Evolutionary conservation across 2,888 invertebrate genomes (phyloP), one percentile per base, ranked within the genome.

Genomic region (Stenoptilia bipunctidactyla): DNA sequence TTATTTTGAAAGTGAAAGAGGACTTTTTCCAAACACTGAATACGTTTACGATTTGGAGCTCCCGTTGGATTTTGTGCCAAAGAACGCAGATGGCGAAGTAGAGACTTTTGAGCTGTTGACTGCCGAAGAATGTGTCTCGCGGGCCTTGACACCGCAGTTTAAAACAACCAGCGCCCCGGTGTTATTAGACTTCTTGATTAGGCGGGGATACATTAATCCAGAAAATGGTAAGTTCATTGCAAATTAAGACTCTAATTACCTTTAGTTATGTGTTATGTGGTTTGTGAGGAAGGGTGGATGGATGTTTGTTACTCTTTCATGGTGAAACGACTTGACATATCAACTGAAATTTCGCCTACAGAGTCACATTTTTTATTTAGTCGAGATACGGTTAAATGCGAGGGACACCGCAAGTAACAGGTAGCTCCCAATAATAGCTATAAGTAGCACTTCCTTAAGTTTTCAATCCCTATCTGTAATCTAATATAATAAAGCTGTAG

Each of bases 141-240:
- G 92, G 61, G 89, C 96, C 41, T 88, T 93, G 34, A 89, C 91
- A 8, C 87, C 92, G 0, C 91, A 94, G 52, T 97, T 96, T 69
- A 98, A 97, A 73, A 95, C 96, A 34, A 97, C 97, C 38, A 96
- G 96, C 67, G 93, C 93, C 46, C 93, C 97, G 35, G 93, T 96
- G 38, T 89, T 94, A 27, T 84, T 97, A 53, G 97, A 97, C 75
- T 97, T 97, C 74, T 86, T 97, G 57, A 92, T 97, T 62, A 87
- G 97, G 61, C 95, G 94, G 77, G 96, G 96, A 41, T 87, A 91
- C 53, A 90, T 97, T 44, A 93, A 92, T 52, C 90, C 94, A 4
- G 96, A 96, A 72, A 94, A 93, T 79, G 94, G 95, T 94, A 73
- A 48, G 12, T 12, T 20, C 12, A 33, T 3, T 33, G 25, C n/a